These are phyloP conservation scores for Heliocidaris erythrogramma DNA, from an alignment of 35 echinoderm and acorn worm species.

Conservation along the genomic window DNA sequence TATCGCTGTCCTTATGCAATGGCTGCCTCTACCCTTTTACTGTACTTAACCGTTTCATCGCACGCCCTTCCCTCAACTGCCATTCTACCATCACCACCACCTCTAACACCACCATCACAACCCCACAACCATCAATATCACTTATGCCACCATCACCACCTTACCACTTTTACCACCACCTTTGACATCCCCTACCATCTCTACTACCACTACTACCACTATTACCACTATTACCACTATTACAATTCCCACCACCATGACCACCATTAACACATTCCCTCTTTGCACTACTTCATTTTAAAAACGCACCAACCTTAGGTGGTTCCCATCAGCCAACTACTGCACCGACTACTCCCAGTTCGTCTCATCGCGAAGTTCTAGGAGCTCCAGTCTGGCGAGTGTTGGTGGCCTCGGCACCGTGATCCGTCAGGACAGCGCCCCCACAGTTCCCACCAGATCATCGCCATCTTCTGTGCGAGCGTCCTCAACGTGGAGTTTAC, in stretches of 20 bases:
- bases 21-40: no score
- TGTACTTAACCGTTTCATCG: no score
- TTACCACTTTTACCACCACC: no score
- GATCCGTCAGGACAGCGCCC: slow-evolving; percentile 37
- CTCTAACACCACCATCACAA: no score
- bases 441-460: slow-evolving; percentile 17
- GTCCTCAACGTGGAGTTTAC: slow-evolving; percentile 32
- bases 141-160: no score
- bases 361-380: slow-evolving; percentile 7
- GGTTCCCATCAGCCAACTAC: slow-evolving; percentile 9
- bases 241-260: no score
- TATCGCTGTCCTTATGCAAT: no score
- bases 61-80: not conserved
- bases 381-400: slow-evolving; percentile 15
- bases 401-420: not conserved
- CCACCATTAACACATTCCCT: not conserved
- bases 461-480: slow-evolving; percentile 23
- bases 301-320: not conserved
- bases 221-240: no score
- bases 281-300: not conserved
- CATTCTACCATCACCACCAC: not conserved
- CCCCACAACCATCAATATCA: no score
- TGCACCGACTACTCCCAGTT: not conserved
- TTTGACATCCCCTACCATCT: not conserved
- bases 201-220: not conserved